A percentile compares a stretch with the other conserved stretches of the same genome.
Evolutionary conservation across 2,113 vertebrate species (phyloP).

Genomic region (Neofelis nebulosa): DNA sequence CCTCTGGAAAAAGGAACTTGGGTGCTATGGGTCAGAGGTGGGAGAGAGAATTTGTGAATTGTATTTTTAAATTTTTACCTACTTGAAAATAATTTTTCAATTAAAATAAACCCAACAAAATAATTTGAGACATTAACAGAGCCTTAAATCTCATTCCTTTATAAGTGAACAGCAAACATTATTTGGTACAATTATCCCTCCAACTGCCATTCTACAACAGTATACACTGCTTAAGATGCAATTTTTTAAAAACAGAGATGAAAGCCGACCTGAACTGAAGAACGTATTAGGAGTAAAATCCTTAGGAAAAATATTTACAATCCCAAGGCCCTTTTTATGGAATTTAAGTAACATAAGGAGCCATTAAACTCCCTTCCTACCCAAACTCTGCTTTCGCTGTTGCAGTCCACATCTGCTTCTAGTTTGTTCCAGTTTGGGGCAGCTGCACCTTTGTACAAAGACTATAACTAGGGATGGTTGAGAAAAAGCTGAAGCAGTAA

Average conservation of each 20-base stretch:
- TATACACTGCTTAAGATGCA: neutral
- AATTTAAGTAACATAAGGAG: neutral
- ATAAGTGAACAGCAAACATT: neutral
- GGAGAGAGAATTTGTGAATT: neutral
- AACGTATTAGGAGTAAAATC: neutral
- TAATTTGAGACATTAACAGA: neutral
- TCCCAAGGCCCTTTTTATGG: neutral
- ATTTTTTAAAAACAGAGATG: too few relatives aligned
- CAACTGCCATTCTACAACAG: neutral
- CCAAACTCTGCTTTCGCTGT: neutral
- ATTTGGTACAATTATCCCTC: conserved; percentile 21
- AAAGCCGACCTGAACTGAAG: neutral
- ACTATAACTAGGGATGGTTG: neutral
- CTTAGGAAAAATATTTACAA: neutral
- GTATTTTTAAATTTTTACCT: neutral
- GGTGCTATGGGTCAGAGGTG: neutral
- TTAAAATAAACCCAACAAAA: neutral
- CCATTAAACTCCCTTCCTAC: neutral
- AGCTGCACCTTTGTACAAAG: neutral
- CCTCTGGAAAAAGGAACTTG: neutral
- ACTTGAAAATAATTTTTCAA: conserved; percentile 15
- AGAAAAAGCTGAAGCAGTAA: neutral
- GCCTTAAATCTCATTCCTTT: neutral
- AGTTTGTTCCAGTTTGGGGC: neutral
- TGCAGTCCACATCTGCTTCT: neutral